Conservation (phyloP, 2,888 invertebrate genomes). For the Neocrepidodera transversa region DNA sequence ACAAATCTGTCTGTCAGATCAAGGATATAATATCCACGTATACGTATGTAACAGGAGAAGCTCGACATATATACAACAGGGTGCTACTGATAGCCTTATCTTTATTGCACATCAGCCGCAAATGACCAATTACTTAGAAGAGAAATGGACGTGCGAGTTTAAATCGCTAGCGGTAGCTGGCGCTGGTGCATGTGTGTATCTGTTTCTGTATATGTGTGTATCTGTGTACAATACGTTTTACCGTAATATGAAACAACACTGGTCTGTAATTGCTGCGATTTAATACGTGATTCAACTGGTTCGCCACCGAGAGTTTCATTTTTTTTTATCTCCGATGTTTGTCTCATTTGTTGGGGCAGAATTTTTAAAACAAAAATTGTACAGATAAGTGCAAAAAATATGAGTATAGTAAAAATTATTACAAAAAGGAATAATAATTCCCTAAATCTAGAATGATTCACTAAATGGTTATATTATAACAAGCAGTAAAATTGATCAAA, state of each 20-base stretch:
- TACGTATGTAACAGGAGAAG: constrained; percentile 6
- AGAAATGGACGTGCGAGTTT: constrained; percentile 44
- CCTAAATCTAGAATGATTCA: no score
- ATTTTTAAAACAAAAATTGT: background rate
- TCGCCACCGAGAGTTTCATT: constrained; percentile 6
- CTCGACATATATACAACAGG: constrained; percentile 28
- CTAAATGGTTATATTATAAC: no score
- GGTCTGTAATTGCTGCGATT: constrained; percentile 36
- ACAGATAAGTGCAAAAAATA: no score
- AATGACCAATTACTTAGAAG: constrained; percentile 54
- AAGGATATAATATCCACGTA: constrained; percentile 7
- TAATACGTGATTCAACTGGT: constrained; percentile 34
- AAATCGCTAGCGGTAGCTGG: constrained; percentile 30
- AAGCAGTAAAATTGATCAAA: no score
- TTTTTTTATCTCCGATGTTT: background rate
- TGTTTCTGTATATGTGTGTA: constrained; percentile 4
- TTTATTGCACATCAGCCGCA: constrained; percentile 51
- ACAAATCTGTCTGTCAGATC: background rate
- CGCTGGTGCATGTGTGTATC: background rate
- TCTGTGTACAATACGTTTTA: constrained; percentile 20
- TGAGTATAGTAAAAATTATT: no score
- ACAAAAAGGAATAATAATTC: no score
- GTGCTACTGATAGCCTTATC: constrained; percentile 40
- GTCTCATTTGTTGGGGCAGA: background rate
- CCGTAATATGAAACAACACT: constrained; percentile 35